Percentiles rank a stretch among this genome's conserved stretches.
Conservation (phyloP, 2,113 vertebrate genomes). For the Apodemus sylvaticus region DNA sequence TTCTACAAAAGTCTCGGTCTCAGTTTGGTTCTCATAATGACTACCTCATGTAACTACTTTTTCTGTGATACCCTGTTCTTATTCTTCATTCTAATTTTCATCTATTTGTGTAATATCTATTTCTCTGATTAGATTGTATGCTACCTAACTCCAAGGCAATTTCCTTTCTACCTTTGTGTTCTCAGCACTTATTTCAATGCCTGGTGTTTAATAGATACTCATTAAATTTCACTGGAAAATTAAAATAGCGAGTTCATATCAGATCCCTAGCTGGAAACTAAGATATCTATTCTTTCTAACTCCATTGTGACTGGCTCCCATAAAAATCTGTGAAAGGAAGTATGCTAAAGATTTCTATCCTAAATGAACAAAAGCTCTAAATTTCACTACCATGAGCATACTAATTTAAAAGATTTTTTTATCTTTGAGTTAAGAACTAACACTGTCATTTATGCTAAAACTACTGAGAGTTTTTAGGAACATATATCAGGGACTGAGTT, state of each 20-base stretch:
- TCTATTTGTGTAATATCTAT: background rate
- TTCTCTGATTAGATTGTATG: background rate
- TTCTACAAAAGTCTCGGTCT: background rate
- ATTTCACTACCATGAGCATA: constrained; percentile 6
- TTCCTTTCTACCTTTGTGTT: constrained; percentile 25
- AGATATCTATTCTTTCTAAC: constrained; percentile 36
- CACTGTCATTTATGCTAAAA: constrained; percentile 19
- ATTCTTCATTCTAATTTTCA: constrained; percentile 24
- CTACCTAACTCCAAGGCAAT: background rate
- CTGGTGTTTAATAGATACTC: constrained; percentile 47
- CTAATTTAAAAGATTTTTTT: constrained; percentile 15
- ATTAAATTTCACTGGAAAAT: constrained; percentile 63
- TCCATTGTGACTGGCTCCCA: constrained; percentile 15
- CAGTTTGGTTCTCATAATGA: constrained; percentile 5
- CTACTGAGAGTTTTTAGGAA: background rate
- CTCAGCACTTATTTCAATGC: constrained; percentile 16
- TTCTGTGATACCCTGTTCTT: background rate
- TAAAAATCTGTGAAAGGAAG: constrained; percentile 8
- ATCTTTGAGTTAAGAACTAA: constrained; percentile 51
- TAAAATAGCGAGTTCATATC: constrained; percentile 54
- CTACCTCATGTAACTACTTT: background rate
- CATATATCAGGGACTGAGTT: background rate
- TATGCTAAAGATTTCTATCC: background rate
- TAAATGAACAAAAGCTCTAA: background rate
- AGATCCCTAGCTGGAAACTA: constrained; percentile 29